Percentiles rank a stretch among this genome's conserved stretches.
phyloP scores from a whole-genome alignment of 37 sponge, comb jelly and placozoan species.

The Crambe crambe region DNA sequence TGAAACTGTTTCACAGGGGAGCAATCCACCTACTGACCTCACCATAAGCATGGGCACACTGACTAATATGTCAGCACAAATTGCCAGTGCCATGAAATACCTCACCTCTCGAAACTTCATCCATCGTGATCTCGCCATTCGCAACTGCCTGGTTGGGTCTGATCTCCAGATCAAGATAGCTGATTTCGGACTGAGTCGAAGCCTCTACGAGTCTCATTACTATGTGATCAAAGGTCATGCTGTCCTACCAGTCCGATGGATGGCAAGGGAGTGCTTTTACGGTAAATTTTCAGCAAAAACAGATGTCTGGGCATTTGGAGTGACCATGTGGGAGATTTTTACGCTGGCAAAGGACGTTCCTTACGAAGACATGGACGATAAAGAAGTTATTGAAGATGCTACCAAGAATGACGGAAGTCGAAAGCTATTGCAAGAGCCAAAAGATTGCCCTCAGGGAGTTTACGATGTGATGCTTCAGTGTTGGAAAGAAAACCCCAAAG shows the following conservation, averaged over 20 bases:
- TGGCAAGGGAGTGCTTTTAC: constrained; percentile 84
- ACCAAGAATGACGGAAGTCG: constrained; percentile 5
- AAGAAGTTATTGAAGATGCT: constrained; percentile 61
- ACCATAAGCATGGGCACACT: constrained; percentile 34
- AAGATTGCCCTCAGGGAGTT: constrained; percentile 38
- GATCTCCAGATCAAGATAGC: constrained; percentile 67
- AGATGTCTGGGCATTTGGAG: constrained; percentile 83
- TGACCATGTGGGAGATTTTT: constrained; percentile 87
- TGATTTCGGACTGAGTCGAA: constrained; percentile 86
- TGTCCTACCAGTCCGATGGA: constrained; percentile 78
- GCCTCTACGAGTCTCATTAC: constrained; percentile 67
- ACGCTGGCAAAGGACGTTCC: constrained; percentile 64
- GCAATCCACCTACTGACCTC: background rate
- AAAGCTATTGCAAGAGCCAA: constrained; percentile 23
- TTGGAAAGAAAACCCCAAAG: constrained; percentile 37
- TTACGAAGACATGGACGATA: constrained; percentile 49
- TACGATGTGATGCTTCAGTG: constrained; percentile 62
- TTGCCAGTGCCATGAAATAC: constrained; percentile 81
- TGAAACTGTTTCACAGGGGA: background rate
- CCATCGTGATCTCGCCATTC: constrained; percentile 67
- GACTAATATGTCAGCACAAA: constrained; percentile 52
- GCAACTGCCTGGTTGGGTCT: constrained; percentile 80
- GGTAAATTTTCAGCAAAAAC: constrained; percentile 81
- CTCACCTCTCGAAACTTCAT: constrained; percentile 66
- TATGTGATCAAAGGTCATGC: constrained; percentile 48